Evolutionary conservation across 2,113 vertebrate genomes (phyloP).

Genomic region (Procavia capensis): DNA sequence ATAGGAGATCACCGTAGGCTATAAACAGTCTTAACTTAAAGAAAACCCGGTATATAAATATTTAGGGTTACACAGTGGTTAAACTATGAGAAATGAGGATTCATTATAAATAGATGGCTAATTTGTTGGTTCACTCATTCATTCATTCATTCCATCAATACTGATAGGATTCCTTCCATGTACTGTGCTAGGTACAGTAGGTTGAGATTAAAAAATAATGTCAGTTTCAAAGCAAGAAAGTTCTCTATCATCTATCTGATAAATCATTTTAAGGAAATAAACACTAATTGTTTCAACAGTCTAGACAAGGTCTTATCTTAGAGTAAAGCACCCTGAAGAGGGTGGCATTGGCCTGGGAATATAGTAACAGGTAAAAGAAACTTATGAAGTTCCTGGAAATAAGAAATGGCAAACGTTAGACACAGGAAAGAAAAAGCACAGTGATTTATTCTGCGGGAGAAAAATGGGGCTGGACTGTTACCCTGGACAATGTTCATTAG

Average conservation of each 20-base stretch:
- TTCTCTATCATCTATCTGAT: background rate
- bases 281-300: background rate
- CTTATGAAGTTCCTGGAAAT: background rate
- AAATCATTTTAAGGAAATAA: background rate
- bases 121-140: background rate
- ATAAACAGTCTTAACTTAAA: background rate
- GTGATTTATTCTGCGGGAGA: background rate
- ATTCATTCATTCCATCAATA: background rate
- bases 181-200: background rate
- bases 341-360: background rate
- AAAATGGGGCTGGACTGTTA: background rate
- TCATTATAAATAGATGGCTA: background rate
- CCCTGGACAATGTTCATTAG: background rate
- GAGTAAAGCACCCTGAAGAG: background rate
- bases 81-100: background rate
- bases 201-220: background rate
- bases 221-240: background rate
- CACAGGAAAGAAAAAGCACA: background rate
- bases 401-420: background rate
- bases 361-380: background rate
- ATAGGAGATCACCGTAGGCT: background rate
- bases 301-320: background rate
- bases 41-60: background rate
- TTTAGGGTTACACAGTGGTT: background rate
- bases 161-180: background rate